These are phyloP conservation scores for Hucho hucho DNA, from an alignment of 2,113 vertebrate genomes.

Conservation along the genomic window DNA sequence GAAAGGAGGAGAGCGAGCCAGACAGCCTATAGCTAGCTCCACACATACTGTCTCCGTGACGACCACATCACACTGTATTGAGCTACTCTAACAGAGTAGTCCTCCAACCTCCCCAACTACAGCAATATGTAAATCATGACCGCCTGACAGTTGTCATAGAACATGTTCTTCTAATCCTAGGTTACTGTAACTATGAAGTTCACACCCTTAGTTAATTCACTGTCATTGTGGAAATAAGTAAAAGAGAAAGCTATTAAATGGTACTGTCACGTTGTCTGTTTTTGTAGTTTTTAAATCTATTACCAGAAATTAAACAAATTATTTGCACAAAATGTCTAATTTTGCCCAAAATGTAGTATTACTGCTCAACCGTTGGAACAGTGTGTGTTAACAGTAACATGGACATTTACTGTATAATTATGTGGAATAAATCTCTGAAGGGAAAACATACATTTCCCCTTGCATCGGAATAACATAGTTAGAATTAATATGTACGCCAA, in stretches of 20 bases:
- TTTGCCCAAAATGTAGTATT: constrained; percentile 11
- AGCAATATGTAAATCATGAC: constrained; percentile 2
- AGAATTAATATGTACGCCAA: constrained; percentile 56
- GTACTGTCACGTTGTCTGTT: background rate
- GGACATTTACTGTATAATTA: constrained; percentile 56
- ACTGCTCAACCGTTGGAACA: constrained; percentile 13
- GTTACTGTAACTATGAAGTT: background rate
- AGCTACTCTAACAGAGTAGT: background rate
- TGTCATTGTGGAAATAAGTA: background rate
- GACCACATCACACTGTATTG: background rate
- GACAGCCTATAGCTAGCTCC: constrained; percentile 43
- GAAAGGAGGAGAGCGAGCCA: constrained; percentile 54
- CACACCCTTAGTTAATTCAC: background rate
- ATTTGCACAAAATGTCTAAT: constrained; percentile 28
- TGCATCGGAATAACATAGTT: constrained; percentile 45
- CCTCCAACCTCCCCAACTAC: background rate
- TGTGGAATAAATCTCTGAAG: constrained; percentile 42
- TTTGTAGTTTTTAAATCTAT: constrained; percentile 10
- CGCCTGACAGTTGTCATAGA: background rate
- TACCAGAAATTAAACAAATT: constrained; percentile 1
- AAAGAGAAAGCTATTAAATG: background rate
- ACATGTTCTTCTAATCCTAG: background rate
- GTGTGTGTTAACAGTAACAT: constrained; percentile 43
- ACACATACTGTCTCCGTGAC: constrained; percentile 15
- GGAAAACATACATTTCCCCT: constrained; percentile 44